Base-by-base conservation (phyloP, 1,140 invertebrate species). In the Ceratina australensis region DNA sequence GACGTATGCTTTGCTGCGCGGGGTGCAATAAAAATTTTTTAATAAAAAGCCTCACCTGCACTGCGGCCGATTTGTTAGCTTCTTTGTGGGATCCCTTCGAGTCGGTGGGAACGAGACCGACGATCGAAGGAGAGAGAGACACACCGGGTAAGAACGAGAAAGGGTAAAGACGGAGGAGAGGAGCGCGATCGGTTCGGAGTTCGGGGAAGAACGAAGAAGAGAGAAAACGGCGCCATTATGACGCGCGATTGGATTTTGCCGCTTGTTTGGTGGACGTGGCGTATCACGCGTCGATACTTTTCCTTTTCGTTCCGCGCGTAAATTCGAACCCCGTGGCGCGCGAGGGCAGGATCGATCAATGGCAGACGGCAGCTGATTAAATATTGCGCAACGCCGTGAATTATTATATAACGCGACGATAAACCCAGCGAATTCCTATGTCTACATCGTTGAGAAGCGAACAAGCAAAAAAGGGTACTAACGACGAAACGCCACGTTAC, bases 281-380 rank as follows among this genome's bases (percentile, higher is more conserved):
- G 83, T 88, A 88, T 87, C 83, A 82, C 81, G 81, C 83, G 87
- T 88, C 88, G 88, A 89, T 89, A 88, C 87, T 89, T 88, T 88
- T 88, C 87, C 88, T 86, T 87, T 88, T 89, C 88, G 88, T 89
- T 89, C 87, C 88, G 88, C 88, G 88, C 88, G 88, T 88, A 89
- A 89, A 89, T 89, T 83, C 81, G 80, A 88, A 86, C 85, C 85
- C 88, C 88, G 84, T 84, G 88, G 88, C 86, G 88, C 86, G 88
- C 85, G 78, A 85, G 87, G 87, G 84, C 82, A 87, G 87, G 86
- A 89, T 89, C 88, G 87, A 89, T 89, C 88, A 89, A 88, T 88
- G 87, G 86, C 87, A 88, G 88, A 88, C 88, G 87, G 87, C 88
- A 85, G 87, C 88, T 89, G 88, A 89, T 89, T 89, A 89, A 89